These are phyloP conservation scores for Ageneiosus marmoratus DNA, from an alignment of 2,113 vertebrate species.

Conservation along the genomic window DNA sequence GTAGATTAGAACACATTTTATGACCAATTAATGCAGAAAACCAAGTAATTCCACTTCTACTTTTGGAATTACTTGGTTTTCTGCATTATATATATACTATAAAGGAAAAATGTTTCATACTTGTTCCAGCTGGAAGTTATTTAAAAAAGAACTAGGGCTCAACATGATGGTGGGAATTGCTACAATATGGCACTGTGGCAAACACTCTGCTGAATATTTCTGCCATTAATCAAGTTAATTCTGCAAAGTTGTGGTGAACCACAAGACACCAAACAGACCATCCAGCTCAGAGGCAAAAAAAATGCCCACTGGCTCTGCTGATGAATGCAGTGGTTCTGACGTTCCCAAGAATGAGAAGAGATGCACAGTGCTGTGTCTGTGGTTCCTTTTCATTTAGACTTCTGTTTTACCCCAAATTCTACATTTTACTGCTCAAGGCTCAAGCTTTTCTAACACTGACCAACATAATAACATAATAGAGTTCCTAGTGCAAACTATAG, in stretches of 20 bases:
- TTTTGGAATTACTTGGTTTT: too few relatives aligned
- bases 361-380: slow-evolving; percentile 28
- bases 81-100: not conserved
- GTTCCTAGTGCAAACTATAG: slow-evolving; percentile 4
- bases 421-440: not conserved
- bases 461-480: not conserved
- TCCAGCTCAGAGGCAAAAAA: slow-evolving; percentile 33
- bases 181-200: slow-evolving; percentile 27
- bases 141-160: slow-evolving; percentile 5
- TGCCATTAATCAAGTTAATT: slow-evolving; percentile 54
- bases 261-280: slow-evolving; percentile 48
- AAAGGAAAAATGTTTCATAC: not conserved
- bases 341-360: slow-evolving; percentile 27
- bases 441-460: slow-evolving; percentile 4
- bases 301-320: slow-evolving; percentile 26
- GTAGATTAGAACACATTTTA: too few relatives aligned
- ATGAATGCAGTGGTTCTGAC: slow-evolving; percentile 37
- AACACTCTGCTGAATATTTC: slow-evolving; percentile 37
- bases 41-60: too few relatives aligned
- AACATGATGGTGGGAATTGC: slow-evolving; percentile 36
- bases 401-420: slow-evolving; percentile 10
- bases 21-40: too few relatives aligned
- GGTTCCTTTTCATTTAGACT: slow-evolving; percentile 46
- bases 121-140: slow-evolving; percentile 1
- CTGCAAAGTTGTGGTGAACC: slow-evolving; percentile 48